Evolutionary conservation across 2,113 vertebrate species (phyloP).

Genomic region (Porphyrio hochstetteri): DNA sequence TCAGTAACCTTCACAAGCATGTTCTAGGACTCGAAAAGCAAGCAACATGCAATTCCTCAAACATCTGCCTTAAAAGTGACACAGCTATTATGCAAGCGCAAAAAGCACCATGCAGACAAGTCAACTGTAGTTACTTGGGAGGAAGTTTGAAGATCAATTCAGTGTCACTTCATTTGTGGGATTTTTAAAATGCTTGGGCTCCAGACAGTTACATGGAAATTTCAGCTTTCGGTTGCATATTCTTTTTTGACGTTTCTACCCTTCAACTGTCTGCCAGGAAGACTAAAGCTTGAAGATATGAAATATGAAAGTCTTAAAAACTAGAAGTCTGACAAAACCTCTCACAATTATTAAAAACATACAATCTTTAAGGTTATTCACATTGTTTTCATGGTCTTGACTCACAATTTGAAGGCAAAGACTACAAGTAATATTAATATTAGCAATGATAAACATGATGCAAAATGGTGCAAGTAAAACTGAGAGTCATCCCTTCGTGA

Average conservation of each 20-base stretch:
- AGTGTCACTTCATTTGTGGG: not conserved
- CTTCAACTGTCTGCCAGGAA: not conserved
- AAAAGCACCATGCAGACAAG: not conserved
- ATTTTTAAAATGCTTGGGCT: not conserved
- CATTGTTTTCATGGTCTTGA: not conserved
- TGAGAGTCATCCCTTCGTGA: not conserved
- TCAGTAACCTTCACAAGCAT: not conserved
- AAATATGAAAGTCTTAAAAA: not conserved
- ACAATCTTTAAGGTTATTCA: not conserved
- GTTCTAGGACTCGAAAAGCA: not conserved
- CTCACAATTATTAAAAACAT: not conserved
- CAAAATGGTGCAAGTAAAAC: not conserved
- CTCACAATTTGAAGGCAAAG: not conserved
- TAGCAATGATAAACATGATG: not conserved
- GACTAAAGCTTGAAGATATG: not conserved
- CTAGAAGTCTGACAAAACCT: not conserved
- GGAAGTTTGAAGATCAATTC: not conserved
- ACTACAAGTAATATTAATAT: not conserved
- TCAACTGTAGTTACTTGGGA: not conserved
- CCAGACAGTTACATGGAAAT: not conserved
- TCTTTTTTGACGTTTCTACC: not conserved
- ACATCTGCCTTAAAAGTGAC: not conserved
- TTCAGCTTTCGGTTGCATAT: not conserved
- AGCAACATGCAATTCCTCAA: not conserved
- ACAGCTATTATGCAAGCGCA: not conserved